phyloP scores from a whole-genome alignment of 2,888 invertebrate genomes.

The Plusia festucae region DNA sequence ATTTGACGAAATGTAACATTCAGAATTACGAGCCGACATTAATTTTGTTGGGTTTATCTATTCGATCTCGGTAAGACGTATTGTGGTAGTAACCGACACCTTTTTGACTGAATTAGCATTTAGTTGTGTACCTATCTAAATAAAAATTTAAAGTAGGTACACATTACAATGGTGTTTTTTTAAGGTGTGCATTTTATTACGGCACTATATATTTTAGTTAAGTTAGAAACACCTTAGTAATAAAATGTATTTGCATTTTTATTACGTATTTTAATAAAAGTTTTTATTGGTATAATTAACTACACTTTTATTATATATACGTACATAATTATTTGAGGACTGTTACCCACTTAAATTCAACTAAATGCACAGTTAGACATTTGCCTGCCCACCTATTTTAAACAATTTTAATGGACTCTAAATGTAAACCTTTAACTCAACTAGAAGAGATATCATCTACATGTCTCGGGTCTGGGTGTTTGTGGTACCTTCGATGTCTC shows the following conservation, averaged over 20 bases:
- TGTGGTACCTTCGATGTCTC: no score
- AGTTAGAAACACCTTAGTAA: background rate
- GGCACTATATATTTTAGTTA: background rate
- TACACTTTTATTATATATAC: background rate
- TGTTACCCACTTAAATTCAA: no score
- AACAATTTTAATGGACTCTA: no score
- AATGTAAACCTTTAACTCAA: no score
- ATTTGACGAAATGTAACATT: constrained; percentile 71
- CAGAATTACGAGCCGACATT: constrained; percentile 69
- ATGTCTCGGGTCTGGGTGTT: no score
- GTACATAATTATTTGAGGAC: no score
- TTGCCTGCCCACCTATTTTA: no score
- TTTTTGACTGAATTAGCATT: constrained; percentile 53
- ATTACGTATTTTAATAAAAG: constrained; percentile 18
- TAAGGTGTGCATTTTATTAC: background rate
- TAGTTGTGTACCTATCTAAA: constrained; percentile 38
- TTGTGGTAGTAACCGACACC: constrained; percentile 55
- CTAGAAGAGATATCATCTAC: no score
- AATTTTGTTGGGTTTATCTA: constrained; percentile 57
- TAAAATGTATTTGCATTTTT: background rate
- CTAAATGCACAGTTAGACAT: no score
- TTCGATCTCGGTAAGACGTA: constrained; percentile 54
- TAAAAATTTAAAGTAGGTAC: constrained; percentile 19
- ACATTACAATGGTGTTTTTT: constrained; percentile 9
- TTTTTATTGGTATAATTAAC: constrained; percentile 6